These are phyloP conservation scores for Euplexia lucipara DNA, from an alignment of 2,888 invertebrate species.

Conservation along the genomic window DNA sequence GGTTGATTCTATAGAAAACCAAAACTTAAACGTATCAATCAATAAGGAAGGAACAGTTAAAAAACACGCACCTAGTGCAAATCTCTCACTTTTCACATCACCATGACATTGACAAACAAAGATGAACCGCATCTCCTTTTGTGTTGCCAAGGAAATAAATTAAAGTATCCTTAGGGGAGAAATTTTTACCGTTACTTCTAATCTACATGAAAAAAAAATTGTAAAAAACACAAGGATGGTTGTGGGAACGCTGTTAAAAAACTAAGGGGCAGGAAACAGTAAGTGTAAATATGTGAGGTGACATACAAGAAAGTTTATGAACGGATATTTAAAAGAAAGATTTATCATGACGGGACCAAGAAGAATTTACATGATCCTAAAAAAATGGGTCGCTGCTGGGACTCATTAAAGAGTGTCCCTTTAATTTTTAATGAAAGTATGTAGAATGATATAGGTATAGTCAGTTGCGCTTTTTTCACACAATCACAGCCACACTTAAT, in stretches of 20 bases:
- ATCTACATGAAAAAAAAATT: conserved; percentile 83
- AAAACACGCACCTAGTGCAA: conserved; percentile 52
- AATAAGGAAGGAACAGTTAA: conserved; percentile 39
- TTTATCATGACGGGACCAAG: conserved; percentile 72
- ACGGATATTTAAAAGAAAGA: conserved; percentile 85
- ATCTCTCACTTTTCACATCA: conserved; percentile 68
- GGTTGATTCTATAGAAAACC: conserved; percentile 35
- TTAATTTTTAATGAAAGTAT: background rate
- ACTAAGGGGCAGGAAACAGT: conserved; percentile 84
- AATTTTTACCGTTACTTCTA: conserved; percentile 88
- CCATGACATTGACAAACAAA: conserved; percentile 82
- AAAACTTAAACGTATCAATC: conserved; percentile 41
- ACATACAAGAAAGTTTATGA: conserved; percentile 81
- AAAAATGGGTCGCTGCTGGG: conserved; percentile 44
- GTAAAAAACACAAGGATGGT: conserved; percentile 81
- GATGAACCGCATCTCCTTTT: conserved; percentile 85
- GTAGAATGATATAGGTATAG: background rate
- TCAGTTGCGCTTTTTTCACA: background rate
- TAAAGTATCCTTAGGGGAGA: conserved; percentile 89
- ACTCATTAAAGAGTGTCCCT: conserved; percentile 7
- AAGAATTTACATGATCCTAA: conserved; percentile 27
- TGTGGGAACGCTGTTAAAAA: conserved; percentile 88
- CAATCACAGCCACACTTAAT: too few species aligned
- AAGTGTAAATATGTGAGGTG: conserved; percentile 87
- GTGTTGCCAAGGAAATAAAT: conserved; percentile 87